Conservation (phyloP, 2,113 vertebrate genomes). For the Ibidorhyncha struthersii region DNA sequence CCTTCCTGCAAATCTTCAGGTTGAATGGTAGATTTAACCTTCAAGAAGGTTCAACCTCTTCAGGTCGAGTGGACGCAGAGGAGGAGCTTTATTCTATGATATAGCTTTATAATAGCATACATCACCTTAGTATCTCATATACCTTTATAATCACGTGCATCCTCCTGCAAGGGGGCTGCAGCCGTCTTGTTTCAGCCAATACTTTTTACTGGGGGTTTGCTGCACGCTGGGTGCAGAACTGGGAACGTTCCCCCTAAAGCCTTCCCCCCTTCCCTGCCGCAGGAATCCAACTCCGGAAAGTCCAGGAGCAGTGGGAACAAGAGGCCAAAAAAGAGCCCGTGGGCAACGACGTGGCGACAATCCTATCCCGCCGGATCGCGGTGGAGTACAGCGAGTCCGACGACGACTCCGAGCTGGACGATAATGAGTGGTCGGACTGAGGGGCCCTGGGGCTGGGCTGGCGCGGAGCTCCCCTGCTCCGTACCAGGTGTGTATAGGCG, state of each 20-base stretch:
- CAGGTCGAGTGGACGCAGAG: not conserved
- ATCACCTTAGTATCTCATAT: not conserved
- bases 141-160: fast-evolving
- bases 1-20: not conserved
- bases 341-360: conserved; percentile 92
- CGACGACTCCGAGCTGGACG: conserved; percentile 91
- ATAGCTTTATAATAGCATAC: not conserved
- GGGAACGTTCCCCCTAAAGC: not conserved
- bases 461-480: not conserved
- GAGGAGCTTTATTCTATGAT: not conserved
- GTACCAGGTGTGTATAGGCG: conserved; percentile 25
- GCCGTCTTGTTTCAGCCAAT: fast-evolving
- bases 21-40: not conserved
- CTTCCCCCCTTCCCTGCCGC: not conserved
- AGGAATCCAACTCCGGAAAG: conserved; percentile 94
- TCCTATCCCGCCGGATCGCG: conserved; percentile 89
- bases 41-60: not conserved
- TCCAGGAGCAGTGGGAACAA: conserved; percentile 93
- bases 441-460: not conserved
- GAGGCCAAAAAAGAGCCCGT: conserved; percentile 92
- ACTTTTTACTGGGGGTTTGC: not conserved
- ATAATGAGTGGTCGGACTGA: conserved; percentile 94
- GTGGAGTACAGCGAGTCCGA: conserved; percentile 96
- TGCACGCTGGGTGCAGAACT: fast-evolving
- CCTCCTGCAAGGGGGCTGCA: not conserved